These are phyloP conservation scores for Meiosimyza platycephala DNA, from an alignment of 2,888 invertebrate species.

Conservation along the genomic window DNA sequence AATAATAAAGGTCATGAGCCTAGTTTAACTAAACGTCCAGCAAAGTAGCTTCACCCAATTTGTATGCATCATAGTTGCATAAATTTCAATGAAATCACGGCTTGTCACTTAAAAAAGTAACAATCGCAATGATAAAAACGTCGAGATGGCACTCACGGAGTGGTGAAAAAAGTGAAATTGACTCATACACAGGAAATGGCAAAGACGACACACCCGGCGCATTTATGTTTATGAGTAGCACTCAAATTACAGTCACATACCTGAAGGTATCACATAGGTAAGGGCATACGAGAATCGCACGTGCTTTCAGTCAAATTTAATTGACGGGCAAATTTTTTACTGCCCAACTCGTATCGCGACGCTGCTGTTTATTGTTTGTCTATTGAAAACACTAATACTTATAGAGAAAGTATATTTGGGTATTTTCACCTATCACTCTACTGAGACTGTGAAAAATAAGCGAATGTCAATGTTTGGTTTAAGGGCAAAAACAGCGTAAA, in stretches of 20 bases:
- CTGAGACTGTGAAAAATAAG: too few species aligned
- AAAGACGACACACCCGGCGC: conserved; percentile 6
- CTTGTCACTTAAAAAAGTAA: too few species aligned
- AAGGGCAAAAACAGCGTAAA: too few species aligned
- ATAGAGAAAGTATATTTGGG: not conserved
- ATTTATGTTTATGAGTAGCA: not conserved
- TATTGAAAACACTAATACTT: conserved; percentile 7
- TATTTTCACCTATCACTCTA: too few species aligned
- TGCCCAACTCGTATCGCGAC: too few species aligned
- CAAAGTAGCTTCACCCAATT: conserved; percentile 41
- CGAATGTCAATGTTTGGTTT: too few species aligned
- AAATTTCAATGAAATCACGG: not conserved
- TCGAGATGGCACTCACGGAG: too few species aligned
- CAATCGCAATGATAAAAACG: too few species aligned
- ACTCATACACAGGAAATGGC: conserved; percentile 14
- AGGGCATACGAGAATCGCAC: conserved; percentile 5
- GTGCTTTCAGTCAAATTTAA: conserved; percentile 36
- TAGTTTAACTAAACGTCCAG: too few species aligned
- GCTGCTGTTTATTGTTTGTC: conserved; percentile 21
- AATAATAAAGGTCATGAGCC: too few species aligned
- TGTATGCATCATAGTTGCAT: conserved; percentile 53
- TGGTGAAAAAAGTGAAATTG: conserved; percentile 5
- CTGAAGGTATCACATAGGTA: too few species aligned
- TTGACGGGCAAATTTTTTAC: conserved; percentile 26
- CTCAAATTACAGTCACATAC: too few species aligned